Evolutionary conservation across 92 coral and sea anemone species (phyloP).

Genomic region (Palythoa grandiflora): DNA sequence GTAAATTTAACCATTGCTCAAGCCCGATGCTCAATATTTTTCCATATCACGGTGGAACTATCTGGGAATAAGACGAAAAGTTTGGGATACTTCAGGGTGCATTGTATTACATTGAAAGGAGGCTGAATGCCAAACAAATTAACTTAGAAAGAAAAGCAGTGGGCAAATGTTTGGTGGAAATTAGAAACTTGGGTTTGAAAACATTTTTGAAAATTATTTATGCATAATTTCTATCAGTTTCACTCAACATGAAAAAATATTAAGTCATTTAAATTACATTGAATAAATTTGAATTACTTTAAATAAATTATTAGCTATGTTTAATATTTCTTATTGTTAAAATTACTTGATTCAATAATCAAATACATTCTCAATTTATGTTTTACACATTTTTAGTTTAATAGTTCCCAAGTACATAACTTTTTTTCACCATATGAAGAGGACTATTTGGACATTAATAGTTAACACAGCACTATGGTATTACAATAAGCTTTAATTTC

Average conservation of each 20-base stretch:
- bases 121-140: neutral
- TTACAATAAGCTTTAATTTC: constrained; percentile 5
- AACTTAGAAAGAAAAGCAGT: neutral
- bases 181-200: too few species aligned
- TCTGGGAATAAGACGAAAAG: neutral
- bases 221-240: neutral
- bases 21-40: neutral
- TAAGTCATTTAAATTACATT: neutral
- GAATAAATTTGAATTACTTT: too few species aligned
- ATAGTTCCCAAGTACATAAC: neutral
- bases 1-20: neutral
- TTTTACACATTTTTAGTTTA: neutral
- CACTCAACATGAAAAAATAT: neutral
- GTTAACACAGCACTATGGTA: constrained; percentile 4
- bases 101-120: neutral
- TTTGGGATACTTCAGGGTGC: neutral
- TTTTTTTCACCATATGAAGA: neutral
- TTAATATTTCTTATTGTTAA: neutral
- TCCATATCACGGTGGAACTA: neutral
- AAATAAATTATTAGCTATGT: constrained; percentile 2
- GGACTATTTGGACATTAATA: neutral
- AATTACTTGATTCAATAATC: neutral
- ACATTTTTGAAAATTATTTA: neutral
- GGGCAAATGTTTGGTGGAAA: too few species aligned
- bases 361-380: neutral